phyloP scores from a whole-genome alignment of 2,113 vertebrate species.

The Toxotes chatareus region DNA sequence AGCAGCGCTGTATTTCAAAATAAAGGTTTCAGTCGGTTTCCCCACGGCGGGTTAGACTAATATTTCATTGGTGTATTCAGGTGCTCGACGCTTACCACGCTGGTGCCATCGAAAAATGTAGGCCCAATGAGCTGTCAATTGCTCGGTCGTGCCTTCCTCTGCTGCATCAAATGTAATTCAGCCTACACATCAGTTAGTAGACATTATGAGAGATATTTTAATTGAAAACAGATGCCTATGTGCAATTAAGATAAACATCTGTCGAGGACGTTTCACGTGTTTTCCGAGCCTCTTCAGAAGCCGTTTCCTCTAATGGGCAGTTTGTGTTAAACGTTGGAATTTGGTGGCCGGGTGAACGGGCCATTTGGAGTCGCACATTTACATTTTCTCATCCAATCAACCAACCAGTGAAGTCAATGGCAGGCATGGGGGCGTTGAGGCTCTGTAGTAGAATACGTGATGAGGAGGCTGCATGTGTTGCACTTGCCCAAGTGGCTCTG shows the following conservation, averaged over 20 bases:
- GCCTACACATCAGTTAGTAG: background rate
- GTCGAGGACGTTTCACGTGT: background rate
- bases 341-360: slow-evolving; percentile 35
- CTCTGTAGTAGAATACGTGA: slow-evolving; percentile 74
- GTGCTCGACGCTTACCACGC: slow-evolving; percentile 59
- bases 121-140: slow-evolving; percentile 70
- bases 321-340: background rate
- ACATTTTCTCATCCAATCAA: slow-evolving; percentile 38
- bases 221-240: background rate
- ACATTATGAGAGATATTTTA: background rate
- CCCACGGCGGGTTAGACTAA: background rate
- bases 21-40: slow-evolving; percentile 35
- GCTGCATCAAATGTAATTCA: slow-evolving; percentile 47
- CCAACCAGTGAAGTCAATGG: slow-evolving; percentile 52
- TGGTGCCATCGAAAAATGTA: slow-evolving; percentile 56
- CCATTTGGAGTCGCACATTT: slow-evolving; percentile 54
- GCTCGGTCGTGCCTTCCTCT: slow-evolving; percentile 52
- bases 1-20: slow-evolving; percentile 49
- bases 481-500: slow-evolving; percentile 27
- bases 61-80: slow-evolving; percentile 48
- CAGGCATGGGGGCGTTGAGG: slow-evolving; percentile 48
- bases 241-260: background rate
- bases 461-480: slow-evolving; percentile 73
- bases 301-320: background rate
- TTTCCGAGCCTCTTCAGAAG: background rate